These are phyloP conservation scores for Caretta caretta DNA, from an alignment of 2,113 vertebrate genomes.

Conservation along the genomic window DNA sequence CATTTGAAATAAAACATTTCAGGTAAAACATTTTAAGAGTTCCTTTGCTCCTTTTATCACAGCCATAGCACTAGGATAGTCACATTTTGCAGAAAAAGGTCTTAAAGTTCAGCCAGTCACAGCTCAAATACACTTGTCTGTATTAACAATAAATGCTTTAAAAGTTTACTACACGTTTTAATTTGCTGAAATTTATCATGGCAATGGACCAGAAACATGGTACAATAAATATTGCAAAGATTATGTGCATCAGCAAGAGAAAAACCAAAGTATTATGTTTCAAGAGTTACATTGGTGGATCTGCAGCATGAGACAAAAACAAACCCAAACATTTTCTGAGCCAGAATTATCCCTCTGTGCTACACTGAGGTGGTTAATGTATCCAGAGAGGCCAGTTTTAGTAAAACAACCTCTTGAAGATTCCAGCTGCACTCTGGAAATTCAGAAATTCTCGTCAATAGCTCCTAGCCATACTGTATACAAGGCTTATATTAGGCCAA, in stretches of 20 bases:
- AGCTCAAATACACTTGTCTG: not conserved
- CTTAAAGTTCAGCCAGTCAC: not conserved
- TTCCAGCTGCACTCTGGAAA: not conserved
- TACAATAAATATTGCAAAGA: not conserved
- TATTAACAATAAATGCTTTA: constrained; percentile 9
- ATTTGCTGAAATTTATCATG: not conserved
- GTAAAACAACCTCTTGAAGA: not conserved
- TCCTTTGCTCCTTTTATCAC: not conserved
- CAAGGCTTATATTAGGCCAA: not conserved
- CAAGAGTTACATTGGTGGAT: not conserved
- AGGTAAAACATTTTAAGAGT: not conserved
- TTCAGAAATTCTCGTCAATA: too few species aligned
- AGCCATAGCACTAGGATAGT: not conserved
- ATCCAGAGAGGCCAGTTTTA: not conserved
- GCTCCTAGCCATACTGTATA: not conserved
- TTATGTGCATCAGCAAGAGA: not conserved
- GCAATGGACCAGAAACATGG: not conserved
- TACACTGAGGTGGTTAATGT: accelerated
- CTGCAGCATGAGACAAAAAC: not conserved
- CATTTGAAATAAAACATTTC: not conserved
- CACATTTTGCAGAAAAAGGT: not conserved
- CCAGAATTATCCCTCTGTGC: not conserved
- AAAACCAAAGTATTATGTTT: constrained; percentile 15
- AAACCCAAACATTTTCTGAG: not conserved
- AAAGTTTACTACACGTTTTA: not conserved